Conservation (phyloP, 2,797 vertebrate species). For the Taeniopygia guttata region DNA sequence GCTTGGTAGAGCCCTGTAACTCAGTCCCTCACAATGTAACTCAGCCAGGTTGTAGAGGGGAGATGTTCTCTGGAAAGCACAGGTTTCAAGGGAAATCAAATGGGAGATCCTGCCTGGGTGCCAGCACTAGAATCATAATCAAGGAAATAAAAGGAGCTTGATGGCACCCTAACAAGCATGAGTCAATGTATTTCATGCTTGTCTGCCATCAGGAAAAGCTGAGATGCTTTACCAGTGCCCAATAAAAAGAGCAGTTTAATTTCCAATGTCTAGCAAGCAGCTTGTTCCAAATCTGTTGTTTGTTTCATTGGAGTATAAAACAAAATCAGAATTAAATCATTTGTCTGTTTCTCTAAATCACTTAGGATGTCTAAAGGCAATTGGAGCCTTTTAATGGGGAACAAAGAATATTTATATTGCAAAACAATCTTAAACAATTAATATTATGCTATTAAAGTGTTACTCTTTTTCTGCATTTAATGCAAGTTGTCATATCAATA, state of each 20-base stretch:
- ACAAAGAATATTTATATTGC: background rate
- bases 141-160: constrained; percentile 50
- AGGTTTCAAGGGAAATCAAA: constrained; percentile 40
- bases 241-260: constrained; percentile 49
- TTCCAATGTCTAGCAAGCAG: constrained; percentile 52
- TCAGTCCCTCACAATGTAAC: background rate
- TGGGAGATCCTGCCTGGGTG: background rate
- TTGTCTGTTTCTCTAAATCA: constrained; percentile 33
- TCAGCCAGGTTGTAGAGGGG: background rate
- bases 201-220: constrained; percentile 48
- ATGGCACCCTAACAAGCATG: constrained; percentile 42
- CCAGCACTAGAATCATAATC: constrained; percentile 20
- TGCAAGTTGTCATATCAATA: background rate
- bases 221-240: background rate
- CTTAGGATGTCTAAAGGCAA: constrained; percentile 28
- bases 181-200: constrained; percentile 49
- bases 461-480: background rate
- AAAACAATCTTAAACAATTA: constrained; percentile 22
- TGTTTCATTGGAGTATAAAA: constrained; percentile 41
- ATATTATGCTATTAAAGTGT: background rate
- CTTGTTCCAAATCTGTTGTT: constrained; percentile 63
- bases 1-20: background rate
- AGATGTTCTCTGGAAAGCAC: background rate
- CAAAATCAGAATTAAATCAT: constrained; percentile 43
- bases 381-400: constrained; percentile 13